Evolutionary conservation across 2,113 vertebrate species (phyloP), one percentile per base, ranked within the genome.

Genomic region (Puntigrus tetrazona): DNA sequence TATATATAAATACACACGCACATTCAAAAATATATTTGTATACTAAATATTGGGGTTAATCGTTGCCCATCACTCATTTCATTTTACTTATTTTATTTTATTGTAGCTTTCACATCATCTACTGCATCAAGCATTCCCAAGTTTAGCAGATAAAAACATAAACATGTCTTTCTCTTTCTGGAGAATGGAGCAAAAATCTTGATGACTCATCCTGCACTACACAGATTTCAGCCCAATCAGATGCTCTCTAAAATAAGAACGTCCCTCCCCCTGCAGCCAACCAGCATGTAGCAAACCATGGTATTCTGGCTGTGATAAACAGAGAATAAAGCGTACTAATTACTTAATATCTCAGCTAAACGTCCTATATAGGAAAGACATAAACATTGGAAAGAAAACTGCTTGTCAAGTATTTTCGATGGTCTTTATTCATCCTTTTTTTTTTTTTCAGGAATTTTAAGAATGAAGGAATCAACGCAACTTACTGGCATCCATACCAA

Each of bases 401-500:
- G 25, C 57, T 5, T 27, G 11, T 13, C n/a, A 61, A 61, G 57
- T 13, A 27, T 2, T 63, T 27, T 13, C 11, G 20, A 8, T 63
- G n/a, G 59, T 61, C 20, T 69, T 69, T 69, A 18, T 16, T 11
- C n/a, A 18, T 29, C 45, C 18, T n/a, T 38, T 20, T 65, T 50
- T n/a, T 38, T 20, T 65, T 31, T 5, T 70, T 45, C 5, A 45
- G 41, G 86, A 87, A 85, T 78, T 75, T 79, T 81, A 38, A 41
- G 65, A 29, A 78, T 87, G 73, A 72, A 73, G 69, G 65, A 83
- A 87, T 77, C 20, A 18, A 59, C 3, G 14, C 55, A 65, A 31
- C 11, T 57, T 69, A 41, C 50, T 85, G 83, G 76, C 59, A 73
- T 61, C 78, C 0, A 4, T 45, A 50, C 59, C 70, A 50, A 61